Base-by-base conservation (phyloP, 1,140 invertebrate genomes). In the Muscidifurax raptorellus region DNA sequence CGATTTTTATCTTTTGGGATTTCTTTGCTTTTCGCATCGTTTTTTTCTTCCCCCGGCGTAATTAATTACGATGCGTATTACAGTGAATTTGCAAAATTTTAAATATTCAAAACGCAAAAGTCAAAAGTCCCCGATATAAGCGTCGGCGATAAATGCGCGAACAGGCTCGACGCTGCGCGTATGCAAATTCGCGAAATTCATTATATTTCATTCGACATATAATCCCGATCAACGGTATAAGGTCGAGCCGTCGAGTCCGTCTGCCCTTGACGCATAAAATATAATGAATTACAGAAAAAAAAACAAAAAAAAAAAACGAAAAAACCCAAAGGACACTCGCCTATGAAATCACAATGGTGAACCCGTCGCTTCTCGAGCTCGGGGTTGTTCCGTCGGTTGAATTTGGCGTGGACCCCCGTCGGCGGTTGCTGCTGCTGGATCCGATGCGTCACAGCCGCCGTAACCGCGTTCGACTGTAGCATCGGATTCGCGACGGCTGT, bases 301-400 rank as follows among this genome's bases (percentile, higher is more conserved):
- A 7, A 36, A 36, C 32, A 7, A 36, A 36, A 40, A 40, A 40
- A 9, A 76, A 12, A 74, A 84, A 78, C 36, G 72, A 40, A 25
- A 67, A 72, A n/a, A 0, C 47, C 18, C 15, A 66, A 12, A 64
- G 93, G 1, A 7, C n/a, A 32, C 94, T 95, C 94, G 98, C 98
- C 97, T 89, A 97, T 95, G 92, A 98, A 99, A 94, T 98, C 96
- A 94, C 98, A 99, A 92, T 98, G 98, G 92, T 99, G 98, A 86
- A 99, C 98, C 90, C 98, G 93, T 87, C 98, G 94, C 92, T 98
- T 99, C 92, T 99, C 98, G 85, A 99, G 92, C 91, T 99, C 98
- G 0, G 98, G 98, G 93, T 99, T 99, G 92, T 99, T 99, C 88
- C 98, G 95, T 86, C 98, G 94, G 93, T 99, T 99, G 94, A 98